phyloP scores from a whole-genome alignment of 1,140 invertebrate genomes.

The Rhopalosiphum padi region DNA sequence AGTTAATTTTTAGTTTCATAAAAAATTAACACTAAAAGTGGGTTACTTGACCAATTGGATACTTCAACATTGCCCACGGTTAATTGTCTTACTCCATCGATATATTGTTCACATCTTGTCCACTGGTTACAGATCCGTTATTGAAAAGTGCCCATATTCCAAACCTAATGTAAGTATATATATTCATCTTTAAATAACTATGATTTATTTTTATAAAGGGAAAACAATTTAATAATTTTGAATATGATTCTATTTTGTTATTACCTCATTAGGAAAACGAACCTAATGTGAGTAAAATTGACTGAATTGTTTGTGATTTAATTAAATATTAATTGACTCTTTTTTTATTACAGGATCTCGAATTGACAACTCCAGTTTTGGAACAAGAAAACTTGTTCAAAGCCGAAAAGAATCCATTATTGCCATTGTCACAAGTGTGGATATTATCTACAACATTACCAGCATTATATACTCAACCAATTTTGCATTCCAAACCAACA shows the following conservation, averaged over 20 bases:
- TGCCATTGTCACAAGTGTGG: slow-evolving; percentile 80
- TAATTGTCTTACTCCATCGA: slow-evolving; percentile 79
- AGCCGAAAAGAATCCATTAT: slow-evolving; percentile 62
- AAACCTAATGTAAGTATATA: slow-evolving; percentile 59
- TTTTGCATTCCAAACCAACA: slow-evolving; percentile 63
- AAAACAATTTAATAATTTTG: slow-evolving; percentile 38
- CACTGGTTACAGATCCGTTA: slow-evolving; percentile 72
- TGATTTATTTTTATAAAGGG: not conserved
- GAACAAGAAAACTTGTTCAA: slow-evolving; percentile 62
- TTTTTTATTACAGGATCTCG: slow-evolving; percentile 65
- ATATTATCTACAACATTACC: slow-evolving; percentile 77
- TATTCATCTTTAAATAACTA: not conserved
- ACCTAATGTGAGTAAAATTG: slow-evolving; percentile 53
- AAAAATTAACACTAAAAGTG: slow-evolving; percentile 75
- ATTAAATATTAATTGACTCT: slow-evolving; percentile 5
- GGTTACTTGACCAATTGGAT: slow-evolving; percentile 83
- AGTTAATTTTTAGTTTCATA: slow-evolving; percentile 71
- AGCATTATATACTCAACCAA: slow-evolving; percentile 72
- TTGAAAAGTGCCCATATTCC: slow-evolving; percentile 57
- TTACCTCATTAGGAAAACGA: slow-evolving; percentile 51
- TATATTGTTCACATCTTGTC: slow-evolving; percentile 79
- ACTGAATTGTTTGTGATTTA: not conserved
- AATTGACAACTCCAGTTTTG: slow-evolving; percentile 77
- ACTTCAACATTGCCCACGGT: slow-evolving; percentile 75
- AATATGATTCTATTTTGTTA: slow-evolving; percentile 47